Percentiles rank a stretch among this genome's conserved stretches.
These are phyloP conservation scores for Synanthedon andrenaeformis DNA, from an alignment of 2,888 invertebrate genomes.

Conservation along the genomic window DNA sequence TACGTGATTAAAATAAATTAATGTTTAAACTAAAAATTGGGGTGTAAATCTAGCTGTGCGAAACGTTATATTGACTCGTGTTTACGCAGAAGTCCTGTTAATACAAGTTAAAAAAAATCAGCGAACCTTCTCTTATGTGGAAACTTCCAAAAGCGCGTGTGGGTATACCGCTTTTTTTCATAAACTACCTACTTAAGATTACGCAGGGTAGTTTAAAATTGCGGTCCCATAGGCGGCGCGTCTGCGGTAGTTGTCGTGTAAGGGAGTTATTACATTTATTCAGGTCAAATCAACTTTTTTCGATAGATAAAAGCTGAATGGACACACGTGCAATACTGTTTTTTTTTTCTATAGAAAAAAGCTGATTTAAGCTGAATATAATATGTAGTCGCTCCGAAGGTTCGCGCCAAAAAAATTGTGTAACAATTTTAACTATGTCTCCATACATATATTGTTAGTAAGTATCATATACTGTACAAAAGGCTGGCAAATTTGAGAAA, in stretches of 20 bases:
- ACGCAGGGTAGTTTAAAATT: too few species aligned
- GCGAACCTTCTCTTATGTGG: constrained; percentile 25
- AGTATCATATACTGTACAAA: constrained; percentile 67
- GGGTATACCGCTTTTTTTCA: too few species aligned
- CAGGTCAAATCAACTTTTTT: too few species aligned
- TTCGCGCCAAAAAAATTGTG: constrained; percentile 33
- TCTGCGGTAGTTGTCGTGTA: too few species aligned
- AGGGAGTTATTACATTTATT: too few species aligned
- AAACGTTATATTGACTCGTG: constrained; percentile 35
- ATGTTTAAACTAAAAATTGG: constrained; percentile 5
- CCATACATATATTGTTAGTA: constrained; percentile 61
- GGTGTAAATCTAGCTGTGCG: constrained; percentile 47
- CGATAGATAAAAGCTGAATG: too few species aligned
- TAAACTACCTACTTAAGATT: too few species aligned
- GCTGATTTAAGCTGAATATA: constrained; percentile 16
- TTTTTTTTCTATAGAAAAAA: too few species aligned
- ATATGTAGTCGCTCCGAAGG: constrained; percentile 27
- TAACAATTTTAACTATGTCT: constrained; percentile 63
- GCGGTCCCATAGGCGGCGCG: too few species aligned
- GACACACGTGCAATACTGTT: too few species aligned
- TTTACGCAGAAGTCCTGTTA: constrained; percentile 46
- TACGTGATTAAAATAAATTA: neutral
- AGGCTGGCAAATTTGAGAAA: constrained; percentile 55
- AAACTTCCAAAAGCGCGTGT: too few species aligned
- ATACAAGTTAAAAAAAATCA: constrained; percentile 41